Evolutionary conservation across 2,888 invertebrate species (phyloP).

Genomic region (Busseola fusca): DNA sequence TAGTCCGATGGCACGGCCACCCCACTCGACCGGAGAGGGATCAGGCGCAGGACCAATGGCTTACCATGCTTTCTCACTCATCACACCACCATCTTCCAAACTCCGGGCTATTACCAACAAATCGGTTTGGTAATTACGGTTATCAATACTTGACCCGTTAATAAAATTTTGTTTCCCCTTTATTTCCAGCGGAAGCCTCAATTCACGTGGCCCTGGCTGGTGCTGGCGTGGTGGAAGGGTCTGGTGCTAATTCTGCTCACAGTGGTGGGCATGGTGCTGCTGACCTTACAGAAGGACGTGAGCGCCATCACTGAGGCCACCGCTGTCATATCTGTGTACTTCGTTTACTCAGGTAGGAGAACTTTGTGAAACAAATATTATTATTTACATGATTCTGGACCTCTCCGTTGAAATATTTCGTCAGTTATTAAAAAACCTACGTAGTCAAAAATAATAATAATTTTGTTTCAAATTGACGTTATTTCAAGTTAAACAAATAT

Average conservation of each 20-base stretch:
- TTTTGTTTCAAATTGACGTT: too few species aligned
- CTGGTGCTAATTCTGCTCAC: conserved; percentile 67
- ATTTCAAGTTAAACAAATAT: too few species aligned
- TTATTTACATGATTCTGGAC: not conserved
- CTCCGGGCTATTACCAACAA: not conserved
- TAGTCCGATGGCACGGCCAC: not conserved
- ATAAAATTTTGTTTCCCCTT: too few species aligned
- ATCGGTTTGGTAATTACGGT: not conserved
- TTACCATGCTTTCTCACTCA: too few species aligned
- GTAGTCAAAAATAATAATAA: too few species aligned
- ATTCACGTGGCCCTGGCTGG: conserved; percentile 76
- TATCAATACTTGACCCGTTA: not conserved
- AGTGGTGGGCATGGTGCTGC: conserved; percentile 70
- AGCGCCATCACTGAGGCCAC: conserved; percentile 69
- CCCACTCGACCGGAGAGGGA: not conserved
- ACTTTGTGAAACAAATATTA: too few species aligned
- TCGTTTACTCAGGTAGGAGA: conserved; percentile 71
- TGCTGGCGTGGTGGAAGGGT: conserved; percentile 71
- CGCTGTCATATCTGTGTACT: conserved; percentile 76
- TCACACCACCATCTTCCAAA: not conserved
- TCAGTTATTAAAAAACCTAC: not conserved
- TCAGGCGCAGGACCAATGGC: not conserved
- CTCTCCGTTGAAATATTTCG: not conserved
- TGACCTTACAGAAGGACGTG: conserved; percentile 62
- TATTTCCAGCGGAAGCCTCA: conserved; percentile 72